A percentile compares a stretch with the other conserved stretches of the same genome.
Evolutionary conservation across 2,888 invertebrate species (phyloP).

Genomic region (Euspilapteryx auroguttella): DNA sequence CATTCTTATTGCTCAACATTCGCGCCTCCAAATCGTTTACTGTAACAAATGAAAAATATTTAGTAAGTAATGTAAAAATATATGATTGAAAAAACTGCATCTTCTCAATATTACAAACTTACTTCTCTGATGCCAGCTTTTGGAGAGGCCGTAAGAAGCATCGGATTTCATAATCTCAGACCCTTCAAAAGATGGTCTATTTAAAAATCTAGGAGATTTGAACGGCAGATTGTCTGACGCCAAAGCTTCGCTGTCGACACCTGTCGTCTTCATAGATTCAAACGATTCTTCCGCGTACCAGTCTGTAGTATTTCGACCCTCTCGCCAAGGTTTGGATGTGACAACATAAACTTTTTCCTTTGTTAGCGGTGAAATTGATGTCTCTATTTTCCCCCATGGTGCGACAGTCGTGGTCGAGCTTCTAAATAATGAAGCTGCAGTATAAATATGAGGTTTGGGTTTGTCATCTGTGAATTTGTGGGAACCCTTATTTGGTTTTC

Average conservation of each 20-base stretch:
- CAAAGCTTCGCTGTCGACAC: constrained; percentile 17
- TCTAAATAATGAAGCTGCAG: constrained; percentile 39
- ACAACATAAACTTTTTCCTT: constrained; percentile 83
- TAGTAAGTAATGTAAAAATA: too few species aligned
- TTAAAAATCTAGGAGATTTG: constrained; percentile 56
- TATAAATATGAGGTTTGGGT: constrained; percentile 37
- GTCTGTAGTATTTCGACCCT: constrained; percentile 20
- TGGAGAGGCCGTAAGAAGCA: constrained; percentile 35
- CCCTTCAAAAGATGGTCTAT: constrained; percentile 55
- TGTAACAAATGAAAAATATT: constrained; percentile 12
- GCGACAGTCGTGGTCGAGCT: constrained; percentile 39
- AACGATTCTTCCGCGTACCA: constrained; percentile 26
- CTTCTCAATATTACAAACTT: constrained; percentile 20
- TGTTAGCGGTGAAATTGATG: constrained; percentile 74
- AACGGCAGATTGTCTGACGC: constrained; percentile 29
- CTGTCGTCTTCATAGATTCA: constrained; percentile 28
- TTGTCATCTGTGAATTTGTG: constrained; percentile 21
- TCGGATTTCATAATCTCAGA: constrained; percentile 29
- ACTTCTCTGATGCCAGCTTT: constrained; percentile 50
- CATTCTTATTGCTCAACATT: constrained; percentile 29
- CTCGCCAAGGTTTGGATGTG: constrained; percentile 70
- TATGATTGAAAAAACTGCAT: too few species aligned
- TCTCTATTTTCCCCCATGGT: constrained; percentile 69
- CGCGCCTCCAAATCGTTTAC: constrained; percentile 60
- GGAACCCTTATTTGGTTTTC: constrained; percentile 19